Percentiles rank a stretch among this genome's conserved stretches.
These are phyloP conservation scores for Siniperca obscura DNA, from an alignment of 2,797 vertebrate genomes.

Conservation along the genomic window DNA sequence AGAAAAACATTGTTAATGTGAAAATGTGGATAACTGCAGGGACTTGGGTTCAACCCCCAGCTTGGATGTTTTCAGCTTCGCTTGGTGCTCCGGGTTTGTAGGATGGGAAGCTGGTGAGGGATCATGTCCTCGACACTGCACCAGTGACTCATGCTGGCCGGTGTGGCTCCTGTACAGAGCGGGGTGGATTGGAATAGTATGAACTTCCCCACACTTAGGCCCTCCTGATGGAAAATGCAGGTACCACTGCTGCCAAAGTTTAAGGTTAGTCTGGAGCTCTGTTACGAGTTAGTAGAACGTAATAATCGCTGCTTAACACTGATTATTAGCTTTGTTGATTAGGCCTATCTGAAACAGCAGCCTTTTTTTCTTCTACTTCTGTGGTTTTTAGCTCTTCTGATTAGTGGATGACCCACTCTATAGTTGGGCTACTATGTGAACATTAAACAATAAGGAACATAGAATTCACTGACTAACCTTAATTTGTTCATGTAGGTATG, in stretches of 20 bases:
- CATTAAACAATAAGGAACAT: background rate
- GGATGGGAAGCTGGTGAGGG: slow-evolving; percentile 6
- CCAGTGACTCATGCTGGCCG: background rate
- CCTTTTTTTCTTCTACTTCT: background rate
- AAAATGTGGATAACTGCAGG: slow-evolving; percentile 24
- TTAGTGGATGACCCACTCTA: too few species aligned
- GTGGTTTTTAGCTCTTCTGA: background rate
- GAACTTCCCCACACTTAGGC: background rate
- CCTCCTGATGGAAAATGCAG: background rate
- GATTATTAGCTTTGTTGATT: background rate
- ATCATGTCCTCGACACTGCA: slow-evolving; percentile 6
- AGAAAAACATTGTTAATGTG: slow-evolving; percentile 5
- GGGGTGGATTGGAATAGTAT: background rate
- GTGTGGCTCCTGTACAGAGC: background rate
- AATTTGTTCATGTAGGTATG: background rate
- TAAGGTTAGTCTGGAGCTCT: background rate
- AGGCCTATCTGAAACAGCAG: background rate
- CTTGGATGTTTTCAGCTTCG: background rate
- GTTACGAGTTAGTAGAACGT: background rate
- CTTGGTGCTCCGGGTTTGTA: background rate
- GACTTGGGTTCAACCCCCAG: background rate
- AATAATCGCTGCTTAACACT: background rate
- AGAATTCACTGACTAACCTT: background rate
- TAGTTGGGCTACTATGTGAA: background rate
- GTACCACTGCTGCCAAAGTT: background rate